These are phyloP conservation scores for Ramphastos sulfuratus DNA, from an alignment of 2,113 vertebrate species.

Conservation along the genomic window DNA sequence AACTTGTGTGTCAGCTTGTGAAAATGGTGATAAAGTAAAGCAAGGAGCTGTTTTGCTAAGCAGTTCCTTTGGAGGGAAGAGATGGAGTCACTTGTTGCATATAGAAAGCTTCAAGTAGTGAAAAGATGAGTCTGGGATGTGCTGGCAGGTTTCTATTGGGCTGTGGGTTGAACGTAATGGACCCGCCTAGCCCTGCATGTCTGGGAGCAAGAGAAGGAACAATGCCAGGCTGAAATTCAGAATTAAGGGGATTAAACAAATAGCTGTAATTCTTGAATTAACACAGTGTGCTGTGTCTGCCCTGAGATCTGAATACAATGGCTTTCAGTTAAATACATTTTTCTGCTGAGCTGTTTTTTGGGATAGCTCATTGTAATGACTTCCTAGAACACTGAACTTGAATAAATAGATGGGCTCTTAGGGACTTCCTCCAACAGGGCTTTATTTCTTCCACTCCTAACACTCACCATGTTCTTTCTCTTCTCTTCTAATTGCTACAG, in stretches of 20 bases:
- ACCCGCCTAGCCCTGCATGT: background rate
- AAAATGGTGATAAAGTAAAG: constrained; percentile 14
- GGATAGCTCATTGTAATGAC: constrained; percentile 39
- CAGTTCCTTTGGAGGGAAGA: background rate
- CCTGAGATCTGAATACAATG: constrained; percentile 28
- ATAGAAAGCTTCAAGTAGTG: background rate
- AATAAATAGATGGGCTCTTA: constrained; percentile 1
- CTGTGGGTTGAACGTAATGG: background rate
- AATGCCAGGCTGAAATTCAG: constrained; percentile 7
- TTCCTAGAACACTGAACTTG: constrained; percentile 45
- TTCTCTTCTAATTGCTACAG: background rate
- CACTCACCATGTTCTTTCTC: background rate
- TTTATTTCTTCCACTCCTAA: constrained; percentile 28
- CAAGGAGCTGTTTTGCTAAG: background rate
- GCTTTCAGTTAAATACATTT: constrained; percentile 42
- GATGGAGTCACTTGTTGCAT: background rate
- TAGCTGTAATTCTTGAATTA: constrained; percentile 51
- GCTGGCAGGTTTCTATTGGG: background rate
- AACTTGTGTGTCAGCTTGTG: background rate
- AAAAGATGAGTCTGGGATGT: background rate
- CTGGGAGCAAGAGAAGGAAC: background rate
- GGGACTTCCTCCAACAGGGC: constrained; percentile 2
- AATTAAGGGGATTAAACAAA: constrained; percentile 55
- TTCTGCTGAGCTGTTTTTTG: constrained; percentile 46
- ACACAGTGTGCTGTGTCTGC: background rate